Conservation (phyloP, 2,113 vertebrate genomes). For the Lamprologus tigripictilis region DNA sequence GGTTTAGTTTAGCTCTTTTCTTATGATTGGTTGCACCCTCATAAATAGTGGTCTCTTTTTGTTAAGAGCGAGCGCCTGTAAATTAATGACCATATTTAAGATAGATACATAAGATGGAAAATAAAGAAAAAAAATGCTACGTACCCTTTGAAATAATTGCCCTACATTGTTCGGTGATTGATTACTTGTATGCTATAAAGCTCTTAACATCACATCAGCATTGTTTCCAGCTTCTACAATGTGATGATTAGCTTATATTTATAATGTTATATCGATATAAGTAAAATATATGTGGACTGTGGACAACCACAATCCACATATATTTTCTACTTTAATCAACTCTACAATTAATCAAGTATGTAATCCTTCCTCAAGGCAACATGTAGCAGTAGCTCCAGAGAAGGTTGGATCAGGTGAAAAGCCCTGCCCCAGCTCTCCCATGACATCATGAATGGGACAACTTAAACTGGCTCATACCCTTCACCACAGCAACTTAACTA, state of each 20-base stretch:
- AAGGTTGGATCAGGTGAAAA: neutral
- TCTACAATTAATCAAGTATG: neutral
- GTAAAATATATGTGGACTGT: neutral
- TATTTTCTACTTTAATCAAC: neutral
- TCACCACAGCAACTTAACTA: neutral
- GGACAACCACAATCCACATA: neutral
- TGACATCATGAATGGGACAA: neutral
- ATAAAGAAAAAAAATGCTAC: neutral
- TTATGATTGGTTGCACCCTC: neutral
- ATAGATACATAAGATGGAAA: neutral
- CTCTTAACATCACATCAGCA: neutral
- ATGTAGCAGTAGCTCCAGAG: neutral
- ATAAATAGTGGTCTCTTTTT: neutral
- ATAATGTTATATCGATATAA: neutral
- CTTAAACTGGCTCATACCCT: neutral
- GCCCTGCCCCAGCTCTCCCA: neutral
- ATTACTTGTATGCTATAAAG: neutral
- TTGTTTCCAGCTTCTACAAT: neutral
- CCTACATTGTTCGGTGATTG: neutral
- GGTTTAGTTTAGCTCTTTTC: neutral
- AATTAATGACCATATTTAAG: neutral
- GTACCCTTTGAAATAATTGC: neutral
- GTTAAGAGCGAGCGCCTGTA: neutral
- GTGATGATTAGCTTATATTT: neutral
- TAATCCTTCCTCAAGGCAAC: neutral